These are phyloP conservation scores for Zosterops japonicus DNA, from an alignment of 2,113 vertebrate genomes.

Conservation along the genomic window DNA sequence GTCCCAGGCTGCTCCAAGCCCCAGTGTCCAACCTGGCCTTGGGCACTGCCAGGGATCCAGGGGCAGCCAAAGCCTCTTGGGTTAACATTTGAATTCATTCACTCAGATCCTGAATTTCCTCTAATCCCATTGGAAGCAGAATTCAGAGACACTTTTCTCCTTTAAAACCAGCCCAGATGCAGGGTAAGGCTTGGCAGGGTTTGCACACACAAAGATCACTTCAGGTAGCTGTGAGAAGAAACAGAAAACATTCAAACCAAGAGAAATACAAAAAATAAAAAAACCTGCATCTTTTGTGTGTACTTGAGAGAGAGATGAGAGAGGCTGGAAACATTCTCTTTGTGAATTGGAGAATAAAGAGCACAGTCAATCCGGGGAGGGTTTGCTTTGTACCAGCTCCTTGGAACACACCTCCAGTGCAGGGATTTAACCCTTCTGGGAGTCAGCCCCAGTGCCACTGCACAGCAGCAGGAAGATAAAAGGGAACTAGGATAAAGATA, in stretches of 20 bases:
- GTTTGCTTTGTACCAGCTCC: neutral
- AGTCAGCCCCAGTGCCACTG: neutral
- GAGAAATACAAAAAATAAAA: neutral
- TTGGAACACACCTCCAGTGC: neutral
- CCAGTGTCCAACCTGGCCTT: neutral
- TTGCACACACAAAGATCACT: neutral
- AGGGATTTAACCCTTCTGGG: neutral
- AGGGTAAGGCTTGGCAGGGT: neutral
- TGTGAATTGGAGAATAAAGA: neutral
- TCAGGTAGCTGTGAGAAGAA: neutral
- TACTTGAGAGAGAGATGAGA: neutral
- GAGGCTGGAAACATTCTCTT: neutral
- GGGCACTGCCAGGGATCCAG: neutral
- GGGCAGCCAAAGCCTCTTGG: neutral
- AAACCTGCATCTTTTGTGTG: neutral
- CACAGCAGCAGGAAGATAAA: neutral
- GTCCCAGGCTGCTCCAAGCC: neutral
- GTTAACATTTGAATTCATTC: neutral
- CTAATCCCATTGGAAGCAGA: neutral
- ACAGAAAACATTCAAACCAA: neutral
- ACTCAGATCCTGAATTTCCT: neutral
- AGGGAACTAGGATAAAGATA: accelerated
- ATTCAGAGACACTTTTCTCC: neutral
- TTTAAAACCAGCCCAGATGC: neutral
- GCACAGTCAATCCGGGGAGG: neutral